These are phyloP conservation scores for Rhinopomastus cyanomelas DNA, from an alignment of 2,113 vertebrate genomes.

Conservation along the genomic window DNA sequence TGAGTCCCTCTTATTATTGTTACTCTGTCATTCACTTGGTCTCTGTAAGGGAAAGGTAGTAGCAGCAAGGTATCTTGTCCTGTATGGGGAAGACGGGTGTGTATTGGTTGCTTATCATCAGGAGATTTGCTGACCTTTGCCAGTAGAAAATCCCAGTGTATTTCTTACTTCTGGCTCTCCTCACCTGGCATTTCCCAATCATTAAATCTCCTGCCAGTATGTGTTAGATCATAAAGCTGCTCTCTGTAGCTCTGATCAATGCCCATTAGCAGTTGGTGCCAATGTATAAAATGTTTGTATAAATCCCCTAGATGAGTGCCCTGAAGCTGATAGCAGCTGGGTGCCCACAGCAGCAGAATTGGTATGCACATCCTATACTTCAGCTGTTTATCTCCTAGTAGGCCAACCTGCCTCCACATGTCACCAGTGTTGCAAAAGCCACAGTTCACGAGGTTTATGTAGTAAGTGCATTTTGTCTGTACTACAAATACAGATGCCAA, in stretches of 20 bases:
- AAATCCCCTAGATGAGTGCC: not conserved
- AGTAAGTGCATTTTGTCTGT: not conserved
- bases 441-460: not conserved
- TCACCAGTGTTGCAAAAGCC: not conserved
- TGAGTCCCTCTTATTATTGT: not conserved
- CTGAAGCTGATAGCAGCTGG: not conserved
- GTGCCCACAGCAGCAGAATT: not conserved
- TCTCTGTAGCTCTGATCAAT: not conserved
- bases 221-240: not conserved
- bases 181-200: not conserved
- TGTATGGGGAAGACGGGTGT: not conserved
- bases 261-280: not conserved
- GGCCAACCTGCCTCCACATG: not conserved
- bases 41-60: not conserved
- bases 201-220: not conserved
- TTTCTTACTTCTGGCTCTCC: not conserved
- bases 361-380: not conserved
- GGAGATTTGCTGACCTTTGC: not conserved
- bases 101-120: not conserved
- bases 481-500: not conserved
- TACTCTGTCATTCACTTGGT: not conserved
- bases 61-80: not conserved
- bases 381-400: not conserved
- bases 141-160: not conserved
- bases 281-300: not conserved